Conservation (phyloP, 2,113 vertebrate genomes). For the Hyla sarda region DNA sequence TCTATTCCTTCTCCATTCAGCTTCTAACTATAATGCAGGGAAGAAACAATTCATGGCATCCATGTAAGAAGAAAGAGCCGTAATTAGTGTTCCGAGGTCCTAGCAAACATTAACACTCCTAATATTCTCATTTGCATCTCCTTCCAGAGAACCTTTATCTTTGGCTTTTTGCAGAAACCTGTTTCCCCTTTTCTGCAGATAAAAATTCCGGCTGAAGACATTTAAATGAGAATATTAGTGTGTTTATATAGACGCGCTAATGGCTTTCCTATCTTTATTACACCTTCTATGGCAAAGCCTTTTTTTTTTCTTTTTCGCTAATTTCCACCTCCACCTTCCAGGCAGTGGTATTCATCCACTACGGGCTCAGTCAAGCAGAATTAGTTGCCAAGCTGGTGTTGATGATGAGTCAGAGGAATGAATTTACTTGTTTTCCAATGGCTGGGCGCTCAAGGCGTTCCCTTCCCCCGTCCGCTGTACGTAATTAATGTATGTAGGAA, state of each 20-base stretch:
- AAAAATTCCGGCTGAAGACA: conserved; percentile 34
- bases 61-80: background rate
- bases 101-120: background rate
- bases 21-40: too few relatives aligned
- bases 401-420: conserved; percentile 37
- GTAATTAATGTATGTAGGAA: conserved; percentile 7
- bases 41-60: background rate
- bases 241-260: conserved; percentile 40
- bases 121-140: conserved; percentile 29
- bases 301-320: background rate
- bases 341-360: conserved; percentile 20
- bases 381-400: conserved; percentile 17
- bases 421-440: conserved; percentile 40
- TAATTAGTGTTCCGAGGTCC: conserved; percentile 3
- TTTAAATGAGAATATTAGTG: conserved; percentile 51
- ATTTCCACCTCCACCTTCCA: conserved; percentile 21
- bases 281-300: conserved; percentile 14
- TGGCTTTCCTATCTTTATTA: conserved; percentile 45
- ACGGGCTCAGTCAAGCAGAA: conserved; percentile 7
- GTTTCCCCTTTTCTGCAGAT: conserved; percentile 43
- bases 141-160: conserved; percentile 35
- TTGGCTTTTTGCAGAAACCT: conserved; percentile 20
- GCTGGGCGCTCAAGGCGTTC: background rate
- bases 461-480: background rate
- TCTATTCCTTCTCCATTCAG: background rate